Evolutionary conservation across 2,797 vertebrate species (phyloP), one percentile per base, ranked within the genome.

Genomic region (Sciaenops ocellatus): DNA sequence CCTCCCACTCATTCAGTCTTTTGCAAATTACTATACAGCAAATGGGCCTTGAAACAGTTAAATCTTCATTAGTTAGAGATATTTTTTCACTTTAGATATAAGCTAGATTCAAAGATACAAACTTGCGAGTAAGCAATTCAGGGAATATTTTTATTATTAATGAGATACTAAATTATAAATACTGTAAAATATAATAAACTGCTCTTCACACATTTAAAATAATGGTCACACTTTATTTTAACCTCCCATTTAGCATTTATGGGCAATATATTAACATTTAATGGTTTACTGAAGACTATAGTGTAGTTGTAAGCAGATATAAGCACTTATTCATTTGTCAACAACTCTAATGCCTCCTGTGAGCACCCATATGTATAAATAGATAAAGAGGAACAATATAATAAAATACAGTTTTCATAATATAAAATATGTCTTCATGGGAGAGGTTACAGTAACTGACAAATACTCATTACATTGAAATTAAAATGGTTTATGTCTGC

Each of bases 1-100:
- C 79, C 76, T 82, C 76, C 61, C 66, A 38, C 73, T 80, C 75
- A 15, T 73, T 89, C 52, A 70, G 42, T n/a, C 62, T 41, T 76
- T 71, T 64, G 54, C 9, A 44, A 85, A 81, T 81, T 52, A 73
- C 61, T 59, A 22, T 54, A 42, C 20, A 69, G 65, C 59, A 86
- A 89, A 87, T 84, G 78, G 63, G 48, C 85, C 82, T 70, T 82
- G 69, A 84, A 80, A 79, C 4, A 0, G 47, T 70, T 84, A 83
- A 63, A 46, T 84, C 73, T 69, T 79, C 60, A 79, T 85, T 69
- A 82, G n/a, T 1, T 38, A 1, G 26, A 18, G 20, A 63, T 76
- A 54, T 72, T 51, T 78, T 72, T 71, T 38, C 51, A 69, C 34
- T 59, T 28, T 20, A 56, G 20, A 73, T 47, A 60, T 54, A 60